phyloP scores from a whole-genome alignment of 2,797 vertebrate genomes.

The Acanthis flammea region DNA sequence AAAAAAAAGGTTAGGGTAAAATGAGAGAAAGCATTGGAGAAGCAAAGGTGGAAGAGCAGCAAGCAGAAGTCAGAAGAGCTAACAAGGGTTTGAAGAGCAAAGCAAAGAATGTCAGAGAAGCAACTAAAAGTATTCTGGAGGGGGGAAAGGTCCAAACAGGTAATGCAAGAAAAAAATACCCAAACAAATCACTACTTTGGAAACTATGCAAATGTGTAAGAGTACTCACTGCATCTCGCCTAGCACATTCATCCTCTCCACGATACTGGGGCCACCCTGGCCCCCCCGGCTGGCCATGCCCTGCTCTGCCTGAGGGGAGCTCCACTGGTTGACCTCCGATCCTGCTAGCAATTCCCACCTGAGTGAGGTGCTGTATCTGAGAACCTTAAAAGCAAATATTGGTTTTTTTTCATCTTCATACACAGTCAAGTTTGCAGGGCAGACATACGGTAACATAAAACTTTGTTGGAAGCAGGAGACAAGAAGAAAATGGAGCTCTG shows the following conservation, averaged over 20 bases:
- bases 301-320: slow-evolving; percentile 80
- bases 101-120: slow-evolving; percentile 57
- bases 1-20: slow-evolving; percentile 27
- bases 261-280: slow-evolving; percentile 89
- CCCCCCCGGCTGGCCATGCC: slow-evolving; percentile 84
- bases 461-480: slow-evolving; percentile 2
- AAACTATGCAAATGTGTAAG: slow-evolving; percentile 65
- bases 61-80: slow-evolving; percentile 52
- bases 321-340: slow-evolving; percentile 88
- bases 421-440: slow-evolving; percentile 60
- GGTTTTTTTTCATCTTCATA: slow-evolving; percentile 58
- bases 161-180: slow-evolving; percentile 40
- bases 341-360: slow-evolving; percentile 93
- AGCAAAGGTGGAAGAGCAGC: slow-evolving; percentile 30
- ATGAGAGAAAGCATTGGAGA: slow-evolving; percentile 43
- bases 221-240: slow-evolving; percentile 89
- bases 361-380: slow-evolving; percentile 94
- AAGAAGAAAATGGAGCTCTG: slow-evolving; percentile 17
- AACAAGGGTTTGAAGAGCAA: background rate
- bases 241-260: slow-evolving; percentile 83
- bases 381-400: slow-evolving; percentile 82
- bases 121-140: slow-evolving; percentile 47
- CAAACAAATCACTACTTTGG: slow-evolving; percentile 61
- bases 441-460: slow-evolving; percentile 61
- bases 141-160: background rate